These are phyloP conservation scores for Beaufortia kweichowensis DNA, from an alignment of 2,113 vertebrate genomes.

Conservation along the genomic window DNA sequence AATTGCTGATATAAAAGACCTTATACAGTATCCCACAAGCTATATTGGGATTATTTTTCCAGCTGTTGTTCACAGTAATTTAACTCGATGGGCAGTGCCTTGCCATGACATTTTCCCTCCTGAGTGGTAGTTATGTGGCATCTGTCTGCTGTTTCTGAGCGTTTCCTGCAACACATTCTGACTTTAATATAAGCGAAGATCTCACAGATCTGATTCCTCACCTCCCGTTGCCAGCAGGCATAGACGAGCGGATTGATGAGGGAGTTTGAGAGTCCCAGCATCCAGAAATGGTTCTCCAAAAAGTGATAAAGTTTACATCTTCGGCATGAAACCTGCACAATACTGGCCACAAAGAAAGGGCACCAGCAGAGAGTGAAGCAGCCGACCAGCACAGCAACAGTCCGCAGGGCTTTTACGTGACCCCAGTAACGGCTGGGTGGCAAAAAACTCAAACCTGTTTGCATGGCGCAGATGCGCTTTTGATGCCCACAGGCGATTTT, in stretches of 20 bases:
- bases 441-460: conserved; percentile 58
- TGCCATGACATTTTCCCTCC: neutral
- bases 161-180: conserved; percentile 45
- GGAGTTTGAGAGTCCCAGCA: conserved; percentile 85
- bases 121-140: neutral
- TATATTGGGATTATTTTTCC: neutral
- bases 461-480: conserved; percentile 77
- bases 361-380: conserved; percentile 86
- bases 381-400: conserved; percentile 80
- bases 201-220: conserved; percentile 76
- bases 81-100: neutral
- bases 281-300: conserved; percentile 85
- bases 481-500: conserved; percentile 83
- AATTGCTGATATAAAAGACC: conserved; percentile 36
- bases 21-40: conserved; percentile 41
- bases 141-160: neutral
- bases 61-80: conserved; percentile 9
- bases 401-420: conserved; percentile 85
- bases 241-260: conserved; percentile 89
- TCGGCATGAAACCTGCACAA: conserved; percentile 76
- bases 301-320: conserved; percentile 72
- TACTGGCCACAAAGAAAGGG: conserved; percentile 82
- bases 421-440: conserved; percentile 57
- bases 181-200: conserved; percentile 69
- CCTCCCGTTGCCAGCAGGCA: conserved; percentile 84